phyloP scores from a whole-genome alignment of 2,797 vertebrate genomes.

The Argyrosomus regius region DNA sequence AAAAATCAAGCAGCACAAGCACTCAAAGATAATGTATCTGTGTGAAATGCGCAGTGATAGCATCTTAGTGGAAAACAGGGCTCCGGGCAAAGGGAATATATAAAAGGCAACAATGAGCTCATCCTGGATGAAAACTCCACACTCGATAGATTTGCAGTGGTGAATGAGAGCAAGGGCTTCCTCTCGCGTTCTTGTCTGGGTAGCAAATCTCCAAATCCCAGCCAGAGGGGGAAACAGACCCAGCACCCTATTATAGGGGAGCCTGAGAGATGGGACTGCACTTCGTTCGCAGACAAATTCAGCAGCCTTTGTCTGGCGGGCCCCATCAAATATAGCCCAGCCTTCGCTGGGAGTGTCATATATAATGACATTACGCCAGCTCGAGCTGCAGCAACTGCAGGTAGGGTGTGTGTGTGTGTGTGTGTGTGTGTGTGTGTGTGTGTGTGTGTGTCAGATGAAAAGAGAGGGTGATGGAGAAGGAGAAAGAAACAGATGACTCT shows the following conservation, averaged over 20 bases:
- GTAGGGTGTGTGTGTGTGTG: neutral
- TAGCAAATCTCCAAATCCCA: slow-evolving; percentile 79
- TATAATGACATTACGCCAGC: slow-evolving; percentile 54
- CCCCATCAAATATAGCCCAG: slow-evolving; percentile 50
- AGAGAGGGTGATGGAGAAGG: slow-evolving; percentile 33
- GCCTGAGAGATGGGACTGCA: slow-evolving; percentile 61
- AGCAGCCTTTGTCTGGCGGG: slow-evolving; percentile 62
- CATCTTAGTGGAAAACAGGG: slow-evolving; percentile 74
- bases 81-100: slow-evolving; percentile 71
- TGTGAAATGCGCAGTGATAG: slow-evolving; percentile 70
- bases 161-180: slow-evolving; percentile 70
- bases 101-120: slow-evolving; percentile 76
- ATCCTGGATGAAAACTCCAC: slow-evolving; percentile 68
- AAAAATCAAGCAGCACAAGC: slow-evolving; percentile 71
- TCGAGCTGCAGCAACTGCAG: slow-evolving; percentile 44
- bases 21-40: slow-evolving; percentile 65
- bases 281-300: slow-evolving; percentile 67
- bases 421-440: neutral
- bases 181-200: slow-evolving; percentile 64
- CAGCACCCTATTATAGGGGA: slow-evolving; percentile 63
- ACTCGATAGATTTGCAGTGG: slow-evolving; percentile 56
- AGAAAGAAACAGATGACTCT: slow-evolving; percentile 60
- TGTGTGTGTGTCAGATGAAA: slow-evolving; percentile 7
- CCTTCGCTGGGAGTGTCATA: slow-evolving; percentile 50
- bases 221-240: slow-evolving; percentile 71